Percentiles rank a stretch among this genome's conserved stretches.
Conservation (phyloP, 2,797 vertebrate species). For the Pyrocephalus nanus region DNA sequence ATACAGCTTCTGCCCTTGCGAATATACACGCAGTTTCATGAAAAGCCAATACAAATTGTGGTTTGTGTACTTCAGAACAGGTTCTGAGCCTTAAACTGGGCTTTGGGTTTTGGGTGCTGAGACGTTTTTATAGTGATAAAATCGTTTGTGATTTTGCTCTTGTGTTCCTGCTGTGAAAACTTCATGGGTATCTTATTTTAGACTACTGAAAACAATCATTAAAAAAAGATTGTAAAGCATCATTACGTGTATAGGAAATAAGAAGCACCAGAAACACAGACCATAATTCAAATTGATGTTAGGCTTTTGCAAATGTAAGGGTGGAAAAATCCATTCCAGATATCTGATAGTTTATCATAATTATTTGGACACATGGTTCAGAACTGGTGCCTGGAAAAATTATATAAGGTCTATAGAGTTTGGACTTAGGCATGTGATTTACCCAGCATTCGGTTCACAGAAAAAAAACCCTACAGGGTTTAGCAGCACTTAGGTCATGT, state of each 20-base stretch:
- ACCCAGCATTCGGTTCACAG: not conserved
- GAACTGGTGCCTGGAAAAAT: constrained; percentile 37
- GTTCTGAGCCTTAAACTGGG: not conserved
- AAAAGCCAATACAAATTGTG: not conserved
- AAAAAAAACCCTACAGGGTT: not conserved
- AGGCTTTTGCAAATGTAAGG: not conserved
- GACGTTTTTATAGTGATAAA: not conserved
- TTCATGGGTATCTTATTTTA: not conserved
- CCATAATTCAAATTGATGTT: not conserved
- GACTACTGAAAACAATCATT: not conserved
- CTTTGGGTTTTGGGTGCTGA: not conserved
- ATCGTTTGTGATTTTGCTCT: not conserved
- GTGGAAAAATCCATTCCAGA: not conserved
- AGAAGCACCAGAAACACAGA: not conserved
- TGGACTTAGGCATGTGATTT: constrained; percentile 30
- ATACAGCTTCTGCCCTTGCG: not conserved
- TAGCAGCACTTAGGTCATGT: constrained; percentile 10
- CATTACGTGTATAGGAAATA: constrained; percentile 30
- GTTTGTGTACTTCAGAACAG: not conserved
- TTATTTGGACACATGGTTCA: constrained; percentile 39
- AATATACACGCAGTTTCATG: not conserved
- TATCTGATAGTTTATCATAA: constrained; percentile 56
- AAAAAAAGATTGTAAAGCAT: not conserved
- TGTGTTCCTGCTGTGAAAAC: not conserved
- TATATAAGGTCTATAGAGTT: not conserved